Evolutionary conservation across 2,113 vertebrate species (phyloP).

Genomic region (Hypomesus transpacificus): DNA sequence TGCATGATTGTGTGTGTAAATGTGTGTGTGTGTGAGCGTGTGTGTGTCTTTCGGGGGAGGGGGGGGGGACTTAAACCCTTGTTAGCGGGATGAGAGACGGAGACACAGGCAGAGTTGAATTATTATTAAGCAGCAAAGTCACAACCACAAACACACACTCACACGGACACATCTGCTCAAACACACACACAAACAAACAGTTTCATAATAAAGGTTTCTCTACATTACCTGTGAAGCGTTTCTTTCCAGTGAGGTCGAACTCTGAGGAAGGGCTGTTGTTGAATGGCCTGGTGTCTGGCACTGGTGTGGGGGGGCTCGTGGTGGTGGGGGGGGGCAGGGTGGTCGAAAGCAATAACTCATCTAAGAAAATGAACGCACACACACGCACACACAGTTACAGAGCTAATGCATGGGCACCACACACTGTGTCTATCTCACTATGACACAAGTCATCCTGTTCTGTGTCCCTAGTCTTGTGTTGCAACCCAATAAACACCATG

Average conservation of each 20-base stretch:
- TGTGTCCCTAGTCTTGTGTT: slow-evolving; percentile 1
- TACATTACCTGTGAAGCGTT: slow-evolving; percentile 85
- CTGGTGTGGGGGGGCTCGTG: slow-evolving; percentile 40
- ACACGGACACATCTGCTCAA: neutral
- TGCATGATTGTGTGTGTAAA: neutral
- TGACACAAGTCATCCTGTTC: neutral
- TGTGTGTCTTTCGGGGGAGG: neutral
- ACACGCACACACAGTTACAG: slow-evolving; percentile 22
- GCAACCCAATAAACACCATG: slow-evolving; percentile 24
- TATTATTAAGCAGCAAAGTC: neutral
- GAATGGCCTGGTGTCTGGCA: slow-evolving; percentile 53
- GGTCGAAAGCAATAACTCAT: slow-evolving; percentile 68
- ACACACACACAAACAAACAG: neutral
- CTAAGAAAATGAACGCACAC: slow-evolving; percentile 50
- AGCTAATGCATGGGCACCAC: too few species aligned
- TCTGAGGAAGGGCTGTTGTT: slow-evolving; percentile 78
- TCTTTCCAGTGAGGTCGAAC: slow-evolving; percentile 86
- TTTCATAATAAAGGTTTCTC: neutral
- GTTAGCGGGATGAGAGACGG: neutral
- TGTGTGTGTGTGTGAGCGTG: neutral
- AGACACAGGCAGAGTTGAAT: neutral
- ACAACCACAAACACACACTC: neutral
- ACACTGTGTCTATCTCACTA: neutral
- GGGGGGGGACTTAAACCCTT: too few species aligned
- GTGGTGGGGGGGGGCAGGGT: slow-evolving; percentile 62